Evolutionary conservation across 2,888 invertebrate species (phyloP).

Genomic region (Leptinotarsa haldemani): DNA sequence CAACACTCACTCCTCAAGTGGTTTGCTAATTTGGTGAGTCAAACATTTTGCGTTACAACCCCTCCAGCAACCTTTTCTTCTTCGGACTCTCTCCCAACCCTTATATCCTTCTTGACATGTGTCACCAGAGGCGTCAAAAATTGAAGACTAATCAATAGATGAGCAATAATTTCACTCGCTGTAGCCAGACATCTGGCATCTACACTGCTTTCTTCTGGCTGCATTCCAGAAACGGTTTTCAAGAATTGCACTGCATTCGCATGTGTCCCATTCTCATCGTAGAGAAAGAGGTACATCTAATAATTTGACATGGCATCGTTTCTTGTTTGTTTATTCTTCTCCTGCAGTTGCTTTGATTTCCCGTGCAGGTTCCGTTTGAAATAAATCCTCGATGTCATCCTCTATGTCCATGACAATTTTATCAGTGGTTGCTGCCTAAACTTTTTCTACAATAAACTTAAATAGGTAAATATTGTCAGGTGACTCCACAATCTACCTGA

Average conservation of each 20-base stretch:
- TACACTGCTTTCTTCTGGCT: not conserved
- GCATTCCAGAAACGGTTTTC: not conserved
- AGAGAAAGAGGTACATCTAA: not conserved
- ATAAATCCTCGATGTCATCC: too few species aligned
- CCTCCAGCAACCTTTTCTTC: not conserved
- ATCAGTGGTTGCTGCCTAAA: too few species aligned
- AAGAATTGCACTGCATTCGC: not conserved
- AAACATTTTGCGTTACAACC: not conserved
- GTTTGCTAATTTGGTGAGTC: not conserved
- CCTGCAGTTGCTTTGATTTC: too few species aligned
- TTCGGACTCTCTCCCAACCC: not conserved
- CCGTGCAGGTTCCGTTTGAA: too few species aligned
- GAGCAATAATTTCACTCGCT: not conserved
- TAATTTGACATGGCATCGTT: not conserved
- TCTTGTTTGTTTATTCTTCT: too few species aligned
- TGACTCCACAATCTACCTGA: too few species aligned
- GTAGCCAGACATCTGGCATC: not conserved
- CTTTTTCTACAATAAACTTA: too few species aligned
- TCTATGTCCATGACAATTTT: too few species aligned
- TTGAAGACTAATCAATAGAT: not conserved
- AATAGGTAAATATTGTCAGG: too few species aligned
- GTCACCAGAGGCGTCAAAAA: not conserved
- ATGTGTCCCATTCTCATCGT: not conserved
- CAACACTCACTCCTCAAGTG: not conserved
- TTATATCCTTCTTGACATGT: not conserved